Percentiles rank a stretch among this genome's conserved stretches.
Evolutionary conservation across 2,888 invertebrate genomes (phyloP).

Genomic region (Bruchidius siliquastri): DNA sequence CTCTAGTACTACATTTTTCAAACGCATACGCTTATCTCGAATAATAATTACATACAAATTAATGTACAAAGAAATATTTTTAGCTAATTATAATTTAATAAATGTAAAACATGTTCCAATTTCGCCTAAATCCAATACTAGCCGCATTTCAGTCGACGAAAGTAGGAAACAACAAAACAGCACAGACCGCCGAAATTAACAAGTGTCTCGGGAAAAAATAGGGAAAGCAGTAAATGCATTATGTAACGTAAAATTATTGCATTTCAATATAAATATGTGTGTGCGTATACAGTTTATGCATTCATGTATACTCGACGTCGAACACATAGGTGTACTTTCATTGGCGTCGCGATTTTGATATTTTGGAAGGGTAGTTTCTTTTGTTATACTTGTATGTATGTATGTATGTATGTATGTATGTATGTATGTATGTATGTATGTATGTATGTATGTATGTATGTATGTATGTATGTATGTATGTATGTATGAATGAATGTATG

Average conservation of each 20-base stretch:
- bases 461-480: no score
- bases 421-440: no score
- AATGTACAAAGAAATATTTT: background rate
- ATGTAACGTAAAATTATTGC: conserved; percentile 1
- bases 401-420: no score
- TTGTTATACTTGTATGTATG: no score
- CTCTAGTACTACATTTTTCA: background rate
- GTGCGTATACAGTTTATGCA: background rate
- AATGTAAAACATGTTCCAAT: conserved; percentile 1
- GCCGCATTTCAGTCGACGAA: conserved; percentile 6
- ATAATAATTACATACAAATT: background rate
- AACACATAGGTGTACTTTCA: no score
- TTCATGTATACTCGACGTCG: background rate
- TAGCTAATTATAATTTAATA: background rate
- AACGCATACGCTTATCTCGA: background rate
- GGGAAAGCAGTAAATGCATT: conserved; percentile 11
- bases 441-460: no score
- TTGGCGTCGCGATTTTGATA: no score
- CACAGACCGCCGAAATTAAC: conserved; percentile 5
- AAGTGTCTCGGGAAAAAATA: conserved; percentile 10
- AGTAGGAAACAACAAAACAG: conserved; percentile 18
- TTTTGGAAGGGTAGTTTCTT: no score
- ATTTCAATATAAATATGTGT: background rate
- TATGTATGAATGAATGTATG: no score
- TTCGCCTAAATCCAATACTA: background rate